Percentiles rank a stretch among this genome's conserved stretches.
These are phyloP conservation scores for Drosophila neocordata DNA, from an alignment of 1,140 invertebrate species.

Conservation along the genomic window DNA sequence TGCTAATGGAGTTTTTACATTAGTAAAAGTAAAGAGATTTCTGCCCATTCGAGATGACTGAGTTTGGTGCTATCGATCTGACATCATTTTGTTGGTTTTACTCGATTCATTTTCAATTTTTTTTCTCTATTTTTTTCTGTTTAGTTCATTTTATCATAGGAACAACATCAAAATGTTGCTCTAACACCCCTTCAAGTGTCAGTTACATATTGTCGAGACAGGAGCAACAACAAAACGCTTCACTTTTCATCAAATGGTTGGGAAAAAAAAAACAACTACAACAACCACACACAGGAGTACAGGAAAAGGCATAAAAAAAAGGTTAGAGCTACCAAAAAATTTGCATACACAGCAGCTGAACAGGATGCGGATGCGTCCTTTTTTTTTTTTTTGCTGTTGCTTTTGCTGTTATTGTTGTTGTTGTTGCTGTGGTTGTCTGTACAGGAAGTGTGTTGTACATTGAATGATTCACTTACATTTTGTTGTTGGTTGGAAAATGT, in stretches of 20 bases:
- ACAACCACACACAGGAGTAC: too few relatives aligned
- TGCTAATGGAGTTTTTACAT: conserved; percentile 77
- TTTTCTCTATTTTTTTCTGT: conserved; percentile 8
- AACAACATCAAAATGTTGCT: conserved; percentile 65
- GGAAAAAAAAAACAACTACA: conserved; percentile 20
- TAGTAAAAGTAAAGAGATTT: conserved; percentile 51
- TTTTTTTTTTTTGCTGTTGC: conserved; percentile 44
- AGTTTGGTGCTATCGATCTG: not conserved
- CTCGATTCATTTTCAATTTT: conserved; percentile 4
- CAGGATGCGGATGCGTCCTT: conserved; percentile 61
- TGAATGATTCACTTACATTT: conserved; percentile 39
- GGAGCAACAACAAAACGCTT: conserved; percentile 78
- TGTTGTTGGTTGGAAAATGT: conserved; percentile 15
- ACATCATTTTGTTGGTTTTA: not conserved
- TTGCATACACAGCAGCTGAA: conserved; percentile 78
- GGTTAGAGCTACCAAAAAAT: conserved; percentile 66
- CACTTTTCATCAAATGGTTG: conserved; percentile 59
- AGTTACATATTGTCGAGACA: conserved; percentile 80
- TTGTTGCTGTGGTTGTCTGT: conserved; percentile 63
- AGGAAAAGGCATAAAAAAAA: conserved; percentile 48
- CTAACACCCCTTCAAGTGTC: conserved; percentile 78
- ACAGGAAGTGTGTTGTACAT: conserved; percentile 73
- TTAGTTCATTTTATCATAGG: conserved; percentile 55
- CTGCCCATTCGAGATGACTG: conserved; percentile 37
- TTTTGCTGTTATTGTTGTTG: conserved; percentile 28